These are phyloP conservation scores for Phylloscopus trochilus DNA, from an alignment of 2,113 vertebrate genomes.

Conservation along the genomic window DNA sequence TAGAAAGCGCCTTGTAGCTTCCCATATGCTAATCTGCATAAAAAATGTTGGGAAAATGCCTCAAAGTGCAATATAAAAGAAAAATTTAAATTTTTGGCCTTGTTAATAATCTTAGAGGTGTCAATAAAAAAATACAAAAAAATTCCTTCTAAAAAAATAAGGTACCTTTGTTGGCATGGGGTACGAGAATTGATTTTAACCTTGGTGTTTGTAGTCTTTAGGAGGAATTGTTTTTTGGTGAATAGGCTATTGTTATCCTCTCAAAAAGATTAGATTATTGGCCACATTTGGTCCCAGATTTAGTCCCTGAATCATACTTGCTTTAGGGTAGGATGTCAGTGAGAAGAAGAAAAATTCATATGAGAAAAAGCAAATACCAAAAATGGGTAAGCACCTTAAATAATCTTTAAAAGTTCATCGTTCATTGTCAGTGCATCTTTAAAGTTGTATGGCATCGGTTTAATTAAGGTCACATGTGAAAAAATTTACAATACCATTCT, in stretches of 20 bases:
- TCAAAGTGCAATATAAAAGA: neutral
- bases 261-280: neutral
- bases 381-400: neutral
- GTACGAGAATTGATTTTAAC: neutral
- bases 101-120: neutral
- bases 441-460: conserved; percentile 6
- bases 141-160: neutral
- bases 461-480: neutral
- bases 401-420: neutral
- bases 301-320: neutral
- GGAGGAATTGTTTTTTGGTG: neutral
- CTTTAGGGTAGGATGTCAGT: neutral
- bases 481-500: neutral
- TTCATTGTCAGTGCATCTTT: neutral
- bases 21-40: neutral
- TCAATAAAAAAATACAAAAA: neutral
- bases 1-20: neutral
- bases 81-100: neutral
- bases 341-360: neutral
- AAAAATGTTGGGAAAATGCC: neutral
- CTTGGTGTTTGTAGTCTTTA: neutral
- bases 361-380: neutral
- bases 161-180: neutral
- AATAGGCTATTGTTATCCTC: neutral
- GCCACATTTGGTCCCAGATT: neutral